Evolutionary conservation across 2,797 vertebrate species (phyloP).

Genomic region (Gambelia wislizenii): DNA sequence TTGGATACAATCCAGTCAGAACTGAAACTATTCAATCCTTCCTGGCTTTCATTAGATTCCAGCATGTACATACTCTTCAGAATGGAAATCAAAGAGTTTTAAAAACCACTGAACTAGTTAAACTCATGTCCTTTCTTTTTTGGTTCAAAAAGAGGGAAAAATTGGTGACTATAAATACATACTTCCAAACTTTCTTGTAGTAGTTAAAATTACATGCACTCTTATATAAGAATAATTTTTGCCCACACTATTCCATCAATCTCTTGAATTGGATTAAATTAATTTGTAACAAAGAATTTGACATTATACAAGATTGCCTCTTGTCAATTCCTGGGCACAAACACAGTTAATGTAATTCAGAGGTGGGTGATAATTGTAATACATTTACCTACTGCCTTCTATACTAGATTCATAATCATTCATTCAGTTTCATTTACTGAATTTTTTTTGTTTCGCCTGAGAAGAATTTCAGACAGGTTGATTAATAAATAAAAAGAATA

Average conservation of each 20-base stretch:
- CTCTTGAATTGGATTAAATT: too few relatives aligned
- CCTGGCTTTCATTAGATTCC: not conserved
- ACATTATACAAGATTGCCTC: too few relatives aligned
- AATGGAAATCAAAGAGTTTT: not conserved
- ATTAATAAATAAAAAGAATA: not conserved
- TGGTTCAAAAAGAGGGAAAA: not conserved
- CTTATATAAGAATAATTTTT: too few relatives aligned
- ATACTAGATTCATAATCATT: too few relatives aligned
- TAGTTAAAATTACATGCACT: not conserved
- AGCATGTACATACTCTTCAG: too few relatives aligned
- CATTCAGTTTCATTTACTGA: not conserved
- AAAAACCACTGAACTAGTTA: not conserved
- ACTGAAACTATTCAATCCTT: not conserved
- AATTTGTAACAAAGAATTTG: too few relatives aligned
- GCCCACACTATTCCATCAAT: too few relatives aligned
- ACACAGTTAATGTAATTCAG: too few relatives aligned
- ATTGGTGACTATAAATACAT: constrained; percentile 33
- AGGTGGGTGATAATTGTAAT: too few relatives aligned
- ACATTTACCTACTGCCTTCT: too few relatives aligned
- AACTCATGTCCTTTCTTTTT: constrained; percentile 3
- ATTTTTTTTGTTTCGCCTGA: not conserved
- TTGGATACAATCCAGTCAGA: constrained; percentile 23
- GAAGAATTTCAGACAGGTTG: not conserved
- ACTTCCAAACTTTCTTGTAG: constrained; percentile 5
- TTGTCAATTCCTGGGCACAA: too few relatives aligned